Evolutionary conservation across 2,797 vertebrate species (phyloP), one percentile per base, ranked within the genome.

Genomic region (Melanitta fusca): DNA sequence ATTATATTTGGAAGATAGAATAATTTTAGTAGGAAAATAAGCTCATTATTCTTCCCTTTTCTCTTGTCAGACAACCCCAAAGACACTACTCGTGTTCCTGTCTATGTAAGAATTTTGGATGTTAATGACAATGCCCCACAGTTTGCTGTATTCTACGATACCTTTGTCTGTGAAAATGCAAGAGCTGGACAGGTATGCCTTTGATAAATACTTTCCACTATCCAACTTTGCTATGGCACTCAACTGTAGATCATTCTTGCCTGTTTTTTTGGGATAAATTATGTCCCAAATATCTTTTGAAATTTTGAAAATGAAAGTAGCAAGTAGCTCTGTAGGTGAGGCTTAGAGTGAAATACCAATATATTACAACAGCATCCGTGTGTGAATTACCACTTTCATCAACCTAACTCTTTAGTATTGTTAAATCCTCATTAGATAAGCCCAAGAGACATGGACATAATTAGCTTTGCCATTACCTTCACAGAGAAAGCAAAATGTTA

Each of bases 121-220:
- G 99, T 99, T 87, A 99, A 99, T 43, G 99, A 99, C 98, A 99
- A 99, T 61, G 99, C 99, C 13, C 99, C 99, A 2, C 99, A 99
- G 93, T 99, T 99, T 85, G 99, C 99, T 24, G 99, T 99, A 97
- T 99, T 99, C 94, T 99, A 99, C 6, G 99, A 99, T 89, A 99
- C 99, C 4, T 99, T 99, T 93, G 99, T 99, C 58, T 99, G 99
- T 96, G 99, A 99, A 98, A 99, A 99, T 78, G 99, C 99, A 88
- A 99, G 98, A 98, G 98, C 99, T 12, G 99, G 99, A 96, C 99
- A 99, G 99, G 99, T 99, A 97, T 95, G 97, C 10, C 41, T 87
- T 79, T 64, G 60, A 72, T 8, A 86, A 95, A 92, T 22, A 28
- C 17, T 68, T 72, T 15, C 24, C 10, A 61, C 36, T 78, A 39